A percentile compares a stretch with the other conserved stretches of the same genome.
Conservation (phyloP, 1,140 invertebrate species). For the Zaprionus inermis region DNA sequence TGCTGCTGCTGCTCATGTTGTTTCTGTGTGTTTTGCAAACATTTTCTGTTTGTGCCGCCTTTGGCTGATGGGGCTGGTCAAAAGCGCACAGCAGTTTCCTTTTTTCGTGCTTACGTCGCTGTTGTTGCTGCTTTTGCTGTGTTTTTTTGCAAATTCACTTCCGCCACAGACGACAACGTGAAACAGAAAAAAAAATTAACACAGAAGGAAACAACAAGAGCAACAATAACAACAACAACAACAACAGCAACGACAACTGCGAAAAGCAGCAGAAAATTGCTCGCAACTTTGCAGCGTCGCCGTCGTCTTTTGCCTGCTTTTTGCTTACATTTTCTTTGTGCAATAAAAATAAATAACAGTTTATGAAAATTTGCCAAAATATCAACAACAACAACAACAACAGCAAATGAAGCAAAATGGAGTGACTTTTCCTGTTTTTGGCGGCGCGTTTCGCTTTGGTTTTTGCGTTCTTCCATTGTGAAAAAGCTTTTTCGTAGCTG, state of each 20-base stretch:
- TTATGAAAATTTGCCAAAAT: conserved; percentile 83
- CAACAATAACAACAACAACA: too few relatives aligned
- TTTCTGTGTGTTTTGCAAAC: conserved; percentile 58
- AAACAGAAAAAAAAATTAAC: conserved; percentile 20
- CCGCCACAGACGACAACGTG: conserved; percentile 54
- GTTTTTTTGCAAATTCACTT: conserved; percentile 76
- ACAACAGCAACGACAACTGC: conserved; percentile 28
- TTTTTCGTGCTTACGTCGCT: conserved; percentile 31
- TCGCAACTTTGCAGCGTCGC: conserved; percentile 53
- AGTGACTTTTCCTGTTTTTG: conserved; percentile 78
- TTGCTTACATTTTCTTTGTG: conserved; percentile 67
- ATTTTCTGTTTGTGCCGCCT: conserved; percentile 63
- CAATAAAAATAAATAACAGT: conserved; percentile 81
- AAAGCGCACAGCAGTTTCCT: conserved; percentile 72
- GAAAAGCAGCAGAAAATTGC: conserved; percentile 71
- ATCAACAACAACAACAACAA: conserved; percentile 46
- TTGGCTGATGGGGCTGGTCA: conserved; percentile 49
- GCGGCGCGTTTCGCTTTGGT: conserved; percentile 39
- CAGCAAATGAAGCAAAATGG: conserved; percentile 12
- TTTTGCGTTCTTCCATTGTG: conserved; percentile 52
- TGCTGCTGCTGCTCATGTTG: conserved; percentile 44
- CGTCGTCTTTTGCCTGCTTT: conserved; percentile 18
- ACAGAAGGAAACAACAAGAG: neutral
- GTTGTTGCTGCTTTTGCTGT: conserved; percentile 36
- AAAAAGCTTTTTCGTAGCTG: conserved; percentile 55